These are phyloP conservation scores for Acrocyrtus sp. DNA, from an alignment of 2,888 invertebrate species.

Conservation along the genomic window DNA sequence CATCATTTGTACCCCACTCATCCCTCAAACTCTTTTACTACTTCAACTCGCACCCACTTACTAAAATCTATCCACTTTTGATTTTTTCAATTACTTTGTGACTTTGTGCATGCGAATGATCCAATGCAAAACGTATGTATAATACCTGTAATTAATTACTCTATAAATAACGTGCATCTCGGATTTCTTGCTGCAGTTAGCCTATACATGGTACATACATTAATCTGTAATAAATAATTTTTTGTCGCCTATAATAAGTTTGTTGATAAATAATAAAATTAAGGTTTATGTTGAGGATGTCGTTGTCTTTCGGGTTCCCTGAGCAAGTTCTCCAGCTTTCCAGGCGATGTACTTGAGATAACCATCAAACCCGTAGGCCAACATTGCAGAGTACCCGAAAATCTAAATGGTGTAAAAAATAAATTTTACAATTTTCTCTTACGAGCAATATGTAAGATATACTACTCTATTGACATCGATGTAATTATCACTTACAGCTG, in stretches of 20 bases:
- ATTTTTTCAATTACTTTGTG: too few species aligned
- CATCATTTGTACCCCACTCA: too few species aligned
- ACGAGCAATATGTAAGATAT: neutral
- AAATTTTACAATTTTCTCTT: neutral
- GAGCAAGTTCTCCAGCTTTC: conserved; percentile 75
- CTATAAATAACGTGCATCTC: too few species aligned
- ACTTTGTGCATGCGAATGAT: too few species aligned
- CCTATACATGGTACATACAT: too few species aligned
- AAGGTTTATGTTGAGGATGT: conserved; percentile 65
- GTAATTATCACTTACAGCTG: conserved; percentile 75
- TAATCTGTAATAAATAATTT: conserved; percentile 16
- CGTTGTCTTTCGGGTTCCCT: conserved; percentile 76
- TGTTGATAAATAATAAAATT: too few species aligned
- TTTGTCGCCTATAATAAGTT: conserved; percentile 23
- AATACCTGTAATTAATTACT: too few species aligned
- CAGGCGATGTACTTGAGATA: conserved; percentile 80
- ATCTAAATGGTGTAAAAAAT: conserved; percentile 72
- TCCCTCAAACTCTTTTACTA: too few species aligned
- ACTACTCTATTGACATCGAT: neutral
- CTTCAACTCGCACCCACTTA: too few species aligned
- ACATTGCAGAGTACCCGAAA: conserved; percentile 86
- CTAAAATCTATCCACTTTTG: too few species aligned
- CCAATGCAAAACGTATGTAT: too few species aligned
- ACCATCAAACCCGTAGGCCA: conserved; percentile 81
- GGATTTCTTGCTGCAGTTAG: too few species aligned